Base-by-base conservation (phyloP, 1,140 invertebrate species). In the Caenorhabditis tropicalis region DNA sequence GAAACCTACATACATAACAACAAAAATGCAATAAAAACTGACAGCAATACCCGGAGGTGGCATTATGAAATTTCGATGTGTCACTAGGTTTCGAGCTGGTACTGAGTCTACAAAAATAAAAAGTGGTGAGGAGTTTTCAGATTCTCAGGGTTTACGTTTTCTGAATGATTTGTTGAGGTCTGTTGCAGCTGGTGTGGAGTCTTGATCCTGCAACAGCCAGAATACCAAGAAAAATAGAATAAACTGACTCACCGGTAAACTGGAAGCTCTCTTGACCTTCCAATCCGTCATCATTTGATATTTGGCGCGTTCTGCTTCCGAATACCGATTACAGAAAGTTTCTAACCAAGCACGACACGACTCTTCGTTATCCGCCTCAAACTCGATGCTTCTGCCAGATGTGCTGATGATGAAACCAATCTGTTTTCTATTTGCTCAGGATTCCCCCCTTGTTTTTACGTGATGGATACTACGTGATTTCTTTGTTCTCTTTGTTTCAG, bases 331-430 rank as follows among this genome's bases (percentile, higher is more conserved):
- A 33, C 86, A 83, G 19, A 91, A 79, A 21, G 87, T 89, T 15
- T 88, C 56, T 29, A 91, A 49, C 89, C 89, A 90, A 65, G 86
- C 86, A 24, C 88, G 74, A 46, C 90, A 89, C 29, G 85, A 82
- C 9, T 65, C 58, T 21, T 85, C 81, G 70, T 89, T 90, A n/a
- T 90, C 88, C 21, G 87, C 88, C 33, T 90, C 89, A 15, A 90
- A 79, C 48, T 90, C 86, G 65, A 88, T 87, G 48, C 88, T 87
- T 81, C 86, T 89, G 19, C 85, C 87, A 31, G 29, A 85, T 15
- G 83, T 84, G 83, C 89, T 89, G 74, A 53, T 84, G 31, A 43
- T 58, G n/a, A 16, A 65, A 10, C 6, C 7, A 56, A 36, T 16
- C 1, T 31, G 39, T 51, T 39, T 53, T 46, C 21, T 56, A 60